Evolutionary conservation across 2,797 vertebrate genomes (phyloP).

Genomic region (Caiman crocodilus): DNA sequence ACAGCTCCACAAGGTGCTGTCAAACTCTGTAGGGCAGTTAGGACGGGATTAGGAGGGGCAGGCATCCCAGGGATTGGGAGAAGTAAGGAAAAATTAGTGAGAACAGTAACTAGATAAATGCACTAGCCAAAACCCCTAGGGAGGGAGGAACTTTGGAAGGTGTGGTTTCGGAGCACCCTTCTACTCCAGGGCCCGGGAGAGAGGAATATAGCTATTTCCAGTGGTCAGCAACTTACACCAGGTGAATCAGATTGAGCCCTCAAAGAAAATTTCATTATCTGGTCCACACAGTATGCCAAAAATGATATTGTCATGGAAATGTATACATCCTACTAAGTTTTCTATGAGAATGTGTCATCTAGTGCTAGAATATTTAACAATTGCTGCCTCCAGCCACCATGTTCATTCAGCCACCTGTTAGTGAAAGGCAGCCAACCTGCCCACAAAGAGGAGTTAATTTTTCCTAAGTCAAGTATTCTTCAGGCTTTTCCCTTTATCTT

Average conservation of each 20-base stretch:
- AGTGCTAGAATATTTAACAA: too few relatives aligned
- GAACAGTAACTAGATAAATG: background rate
- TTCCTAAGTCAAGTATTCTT: background rate
- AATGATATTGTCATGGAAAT: too few relatives aligned
- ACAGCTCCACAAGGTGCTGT: background rate
- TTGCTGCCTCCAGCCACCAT: background rate
- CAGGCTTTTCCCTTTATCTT: background rate
- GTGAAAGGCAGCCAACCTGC: background rate
- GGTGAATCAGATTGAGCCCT: too few relatives aligned
- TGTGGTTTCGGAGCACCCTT: background rate
- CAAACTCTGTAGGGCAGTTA: background rate
- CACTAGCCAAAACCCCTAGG: background rate
- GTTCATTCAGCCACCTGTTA: background rate
- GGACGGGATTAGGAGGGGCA: background rate
- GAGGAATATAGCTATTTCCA: background rate
- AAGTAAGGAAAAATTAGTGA: background rate
- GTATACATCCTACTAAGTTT: too few relatives aligned
- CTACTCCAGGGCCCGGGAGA: background rate
- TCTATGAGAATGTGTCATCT: too few relatives aligned
- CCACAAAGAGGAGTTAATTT: background rate
- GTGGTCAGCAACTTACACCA: too few relatives aligned
- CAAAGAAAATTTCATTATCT: too few relatives aligned
- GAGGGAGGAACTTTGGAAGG: background rate
- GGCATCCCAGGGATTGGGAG: background rate
- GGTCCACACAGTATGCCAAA: too few relatives aligned